Conservation (phyloP, 2,797 vertebrate species). For the Cynopterus sphinx region DNA sequence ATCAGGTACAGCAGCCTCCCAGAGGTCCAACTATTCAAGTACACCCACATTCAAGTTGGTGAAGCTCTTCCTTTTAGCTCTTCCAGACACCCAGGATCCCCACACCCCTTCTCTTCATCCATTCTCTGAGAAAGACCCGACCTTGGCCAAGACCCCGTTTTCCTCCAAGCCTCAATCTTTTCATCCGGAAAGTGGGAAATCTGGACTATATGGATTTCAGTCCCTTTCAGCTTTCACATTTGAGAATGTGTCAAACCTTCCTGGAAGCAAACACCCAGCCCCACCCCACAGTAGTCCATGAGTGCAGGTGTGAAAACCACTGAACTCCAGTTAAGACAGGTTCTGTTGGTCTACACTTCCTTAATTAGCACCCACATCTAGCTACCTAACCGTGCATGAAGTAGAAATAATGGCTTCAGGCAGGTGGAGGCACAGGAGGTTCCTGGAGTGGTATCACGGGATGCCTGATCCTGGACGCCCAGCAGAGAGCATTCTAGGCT, state of each 20-base stretch:
- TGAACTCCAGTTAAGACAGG: not conserved
- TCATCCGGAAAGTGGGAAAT: not conserved
- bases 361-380: not conserved
- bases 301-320: not conserved
- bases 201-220: not conserved
- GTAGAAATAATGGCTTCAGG: not conserved
- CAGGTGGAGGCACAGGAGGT: not conserved
- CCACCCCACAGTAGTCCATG: not conserved
- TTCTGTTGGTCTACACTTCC: not conserved
- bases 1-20: not conserved
- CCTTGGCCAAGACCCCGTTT: not conserved
- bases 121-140: not conserved
- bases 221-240: not conserved
- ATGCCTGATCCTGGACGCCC: not conserved
- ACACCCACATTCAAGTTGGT: not conserved
- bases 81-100: not conserved
- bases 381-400: not conserved
- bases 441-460: not conserved
- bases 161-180: not conserved
- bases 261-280: not conserved
- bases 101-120: not conserved
- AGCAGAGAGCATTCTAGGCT: not conserved
- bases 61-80: not conserved
- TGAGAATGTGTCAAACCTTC: not conserved
- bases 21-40: not conserved